Evolutionary conservation across 2,797 vertebrate species (phyloP), one percentile per base, ranked within the genome.

Genomic region (Lophotriccus pileatus): DNA sequence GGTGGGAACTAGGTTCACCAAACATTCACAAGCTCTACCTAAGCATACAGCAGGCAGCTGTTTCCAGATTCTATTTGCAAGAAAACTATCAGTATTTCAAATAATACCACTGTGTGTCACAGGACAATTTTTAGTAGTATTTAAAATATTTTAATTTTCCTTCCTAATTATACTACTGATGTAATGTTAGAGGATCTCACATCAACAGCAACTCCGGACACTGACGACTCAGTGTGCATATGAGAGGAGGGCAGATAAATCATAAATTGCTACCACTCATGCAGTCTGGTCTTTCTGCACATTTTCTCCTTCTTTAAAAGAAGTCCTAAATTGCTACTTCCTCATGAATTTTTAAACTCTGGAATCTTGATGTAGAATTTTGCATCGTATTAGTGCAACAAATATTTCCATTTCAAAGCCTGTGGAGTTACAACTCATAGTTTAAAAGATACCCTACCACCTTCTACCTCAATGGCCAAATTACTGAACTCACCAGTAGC

Each of bases 371-470:
- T 32, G 39, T 12, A 90, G 74, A 77, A 63, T 30, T 90, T 32
- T 62, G 18, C 10, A 59, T 34, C 69, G 46, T 7, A 84, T 75
- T 47, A 73, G 22, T n/a, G 28, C 52, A 89, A 77, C 16, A 50
- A 92, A 4, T 50, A 70, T 20, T 94, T 84, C n/a, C 12, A 84
- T 60, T 81, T 86, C 70, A 74, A 94, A 92, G 58, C 28, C 12
- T 49, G 32, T 27, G 21, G 15, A 87, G 10, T 76, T 63, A 50
- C 7, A 70, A 47, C 3, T 41, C 34, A 4, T 5, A 34, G 6
- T 66, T 85, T 36, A 70, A 76, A 73, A 13, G 11, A 70, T 8
- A n/a, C 18, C 46, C 19, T 77, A 55, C 10, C 27, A 87, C 12
- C 10, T 79, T 63, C 67, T 46, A 39, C 28, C 23, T 90, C 44